Evolutionary conservation across 2,797 vertebrate genomes (phyloP), one percentile per base, ranked within the genome.

Genomic region (Odontamblyopus rebecca): DNA sequence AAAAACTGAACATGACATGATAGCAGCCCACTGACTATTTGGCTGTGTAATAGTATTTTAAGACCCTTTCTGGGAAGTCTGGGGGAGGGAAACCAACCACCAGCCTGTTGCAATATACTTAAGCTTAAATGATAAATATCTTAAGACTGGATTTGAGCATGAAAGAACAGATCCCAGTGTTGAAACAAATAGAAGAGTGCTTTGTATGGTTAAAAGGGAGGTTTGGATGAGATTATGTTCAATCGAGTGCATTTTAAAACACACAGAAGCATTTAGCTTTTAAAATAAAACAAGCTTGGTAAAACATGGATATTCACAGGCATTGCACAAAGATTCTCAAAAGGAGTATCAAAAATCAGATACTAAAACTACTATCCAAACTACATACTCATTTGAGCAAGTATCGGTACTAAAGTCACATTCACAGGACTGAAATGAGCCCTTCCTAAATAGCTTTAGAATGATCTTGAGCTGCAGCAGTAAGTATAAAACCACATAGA

Each of bases 181-280:
- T 18, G 63, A 29, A 74, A 23, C 15, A 70, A 59, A 75, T 71
- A 16, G 62, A 79, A 61, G 44, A 41, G 70, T 38, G 50, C 71
- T 44, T 51, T 1, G 3, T 15, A 44, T 70, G 61, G 3, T 66
- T 68, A 73, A 77, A 69, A 76, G 63, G 70, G 41, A 50, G 64
- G n/a, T 72, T 83, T 80, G 57, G n/a, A 70, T 62, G 57, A 56
- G 76, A 81, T 84, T 79, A 82, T 77, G 59, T 78, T 61, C 62
- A 80, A 84, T 82, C 69, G 41, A 32, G 13, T 51, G 59, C 57
- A 18, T 69, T 62, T 48, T 35, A 50, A 65, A 65, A 29, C 62
- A 62, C 7, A 2, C 15, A 12, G 41, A 48, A 18, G 6, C 6
- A 38, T 15, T 65, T 69, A 23, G 8, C 15, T n/a, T 56, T 63